Evolutionary conservation across 2,113 vertebrate species (phyloP).

Genomic region (Catharus bicknelli): DNA sequence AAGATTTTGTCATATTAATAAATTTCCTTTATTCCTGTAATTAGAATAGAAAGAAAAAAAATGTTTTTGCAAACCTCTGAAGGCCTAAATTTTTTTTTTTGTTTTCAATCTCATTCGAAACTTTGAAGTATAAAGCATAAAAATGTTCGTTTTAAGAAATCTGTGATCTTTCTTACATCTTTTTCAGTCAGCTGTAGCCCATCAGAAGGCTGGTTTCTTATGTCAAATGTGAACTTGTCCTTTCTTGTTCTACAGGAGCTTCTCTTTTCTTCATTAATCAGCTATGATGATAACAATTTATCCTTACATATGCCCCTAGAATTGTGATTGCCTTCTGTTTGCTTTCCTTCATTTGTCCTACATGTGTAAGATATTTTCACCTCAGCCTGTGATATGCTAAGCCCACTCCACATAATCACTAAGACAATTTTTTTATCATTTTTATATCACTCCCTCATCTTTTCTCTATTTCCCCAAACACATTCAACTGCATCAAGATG

Average conservation of each 20-base stretch:
- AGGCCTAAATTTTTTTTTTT: neutral
- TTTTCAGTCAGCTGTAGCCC: neutral
- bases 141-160: neutral
- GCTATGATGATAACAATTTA: neutral
- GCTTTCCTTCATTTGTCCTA: neutral
- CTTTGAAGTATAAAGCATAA: neutral
- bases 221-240: neutral
- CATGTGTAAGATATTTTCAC: neutral
- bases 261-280: neutral
- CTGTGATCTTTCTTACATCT: neutral
- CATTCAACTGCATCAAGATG: neutral
- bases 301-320: neutral
- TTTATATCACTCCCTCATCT: neutral
- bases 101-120: neutral
- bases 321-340: neutral
- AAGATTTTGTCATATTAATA: neutral
- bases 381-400: neutral
- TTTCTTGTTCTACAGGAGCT: neutral
- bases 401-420: neutral
- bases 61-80: neutral
- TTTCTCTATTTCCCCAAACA: neutral
- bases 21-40: neutral
- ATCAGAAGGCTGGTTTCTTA: neutral
- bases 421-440: neutral
- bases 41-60: neutral